Conservation (phyloP, 2,888 invertebrate species). For the Desoria tigrina region DNA sequence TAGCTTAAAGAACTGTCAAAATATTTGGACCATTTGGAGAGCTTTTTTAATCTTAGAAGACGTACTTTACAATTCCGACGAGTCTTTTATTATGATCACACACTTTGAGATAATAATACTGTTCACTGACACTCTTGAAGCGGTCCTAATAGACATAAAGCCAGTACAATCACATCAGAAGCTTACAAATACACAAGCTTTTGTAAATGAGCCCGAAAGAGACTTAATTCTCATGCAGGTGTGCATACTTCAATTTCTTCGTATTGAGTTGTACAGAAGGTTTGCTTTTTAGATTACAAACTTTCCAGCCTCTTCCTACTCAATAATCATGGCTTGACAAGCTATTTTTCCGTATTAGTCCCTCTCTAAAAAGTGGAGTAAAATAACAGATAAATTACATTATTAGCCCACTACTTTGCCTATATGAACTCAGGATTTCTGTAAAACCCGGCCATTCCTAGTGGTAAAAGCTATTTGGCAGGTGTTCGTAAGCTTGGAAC, state of each 20-base stretch:
- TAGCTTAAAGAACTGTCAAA: conserved; percentile 1
- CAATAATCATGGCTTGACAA: background rate
- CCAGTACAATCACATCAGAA: conserved; percentile 2
- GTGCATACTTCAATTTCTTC: background rate
- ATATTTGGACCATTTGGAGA: conserved; percentile 6
- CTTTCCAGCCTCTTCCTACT: no score
- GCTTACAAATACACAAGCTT: background rate
- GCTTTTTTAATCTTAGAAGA: background rate
- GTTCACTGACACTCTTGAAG: conserved; percentile 7
- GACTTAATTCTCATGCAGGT: background rate
- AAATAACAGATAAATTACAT: conserved; percentile 9
- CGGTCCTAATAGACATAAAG: background rate
- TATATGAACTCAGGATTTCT: no score
- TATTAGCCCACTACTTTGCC: no score
- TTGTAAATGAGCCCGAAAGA: conserved; percentile 1
- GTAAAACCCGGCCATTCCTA: background rate
- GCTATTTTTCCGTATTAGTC: background rate
- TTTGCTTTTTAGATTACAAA: no score
- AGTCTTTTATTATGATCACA: background rate
- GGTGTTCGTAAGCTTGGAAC: conserved; percentile 8
- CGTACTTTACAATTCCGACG: background rate
- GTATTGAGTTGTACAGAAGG: background rate
- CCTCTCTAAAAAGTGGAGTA: background rate
- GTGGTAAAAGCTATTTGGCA: background rate
- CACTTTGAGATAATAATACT: background rate